A percentile compares a stretch with the other conserved stretches of the same genome.
These are phyloP conservation scores for Cordilura impudica DNA, from an alignment of 2,888 invertebrate genomes.

Conservation along the genomic window DNA sequence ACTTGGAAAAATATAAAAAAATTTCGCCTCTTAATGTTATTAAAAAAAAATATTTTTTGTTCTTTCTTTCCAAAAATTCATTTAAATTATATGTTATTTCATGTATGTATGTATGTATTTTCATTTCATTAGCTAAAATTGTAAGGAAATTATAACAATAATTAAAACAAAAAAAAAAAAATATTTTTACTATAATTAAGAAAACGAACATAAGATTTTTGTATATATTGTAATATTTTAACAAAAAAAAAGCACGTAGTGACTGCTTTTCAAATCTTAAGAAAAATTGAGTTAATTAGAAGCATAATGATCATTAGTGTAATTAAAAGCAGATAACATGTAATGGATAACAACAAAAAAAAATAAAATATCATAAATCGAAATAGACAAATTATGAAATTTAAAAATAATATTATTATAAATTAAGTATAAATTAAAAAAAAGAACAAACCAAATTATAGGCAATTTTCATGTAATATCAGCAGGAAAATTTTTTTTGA, in stretches of 20 bases:
- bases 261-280: conserved; percentile 18
- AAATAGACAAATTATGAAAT: conserved; percentile 7
- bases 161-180: conserved; percentile 27
- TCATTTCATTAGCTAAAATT: conserved; percentile 41
- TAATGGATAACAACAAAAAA: conserved; percentile 3
- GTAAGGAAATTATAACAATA: conserved; percentile 58
- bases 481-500: too few species aligned
- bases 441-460: background rate
- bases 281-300: background rate
- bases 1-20: background rate
- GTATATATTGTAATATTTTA: conserved; percentile 63
- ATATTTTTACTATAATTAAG: conserved; percentile 42
- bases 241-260: conserved; percentile 34
- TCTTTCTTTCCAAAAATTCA: background rate
- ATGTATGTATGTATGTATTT: conserved; percentile 14
- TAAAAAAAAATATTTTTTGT: background rate
- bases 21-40: background rate
- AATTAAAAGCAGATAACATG: conserved; percentile 11
- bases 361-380: background rate
- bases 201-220: conserved; percentile 41
- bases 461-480: conserved; percentile 8
- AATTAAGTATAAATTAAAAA: conserved; percentile 7
- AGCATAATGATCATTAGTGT: background rate
- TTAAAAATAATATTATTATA: conserved; percentile 15
- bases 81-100: conserved; percentile 21